phyloP scores from a whole-genome alignment of 1,140 invertebrate genomes.

The Hormaphis cornu region DNA sequence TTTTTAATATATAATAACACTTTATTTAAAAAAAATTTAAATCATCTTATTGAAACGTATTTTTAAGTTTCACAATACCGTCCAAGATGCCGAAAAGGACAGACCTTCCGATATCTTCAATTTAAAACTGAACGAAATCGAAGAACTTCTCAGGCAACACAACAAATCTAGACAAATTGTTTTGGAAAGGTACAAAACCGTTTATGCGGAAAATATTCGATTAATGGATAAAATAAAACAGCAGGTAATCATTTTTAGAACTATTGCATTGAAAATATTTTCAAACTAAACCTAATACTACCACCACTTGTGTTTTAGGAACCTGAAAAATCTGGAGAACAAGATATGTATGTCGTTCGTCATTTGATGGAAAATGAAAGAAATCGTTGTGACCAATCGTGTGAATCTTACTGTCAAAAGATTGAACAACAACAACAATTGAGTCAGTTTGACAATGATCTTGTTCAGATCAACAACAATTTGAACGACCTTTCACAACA shows the following conservation, averaged over 20 bases:
- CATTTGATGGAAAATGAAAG: slow-evolving; percentile 49
- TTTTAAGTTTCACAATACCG: slow-evolving; percentile 2
- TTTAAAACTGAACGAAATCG: background rate
- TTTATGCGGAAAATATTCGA: slow-evolving; percentile 53
- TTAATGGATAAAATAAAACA: slow-evolving; percentile 54
- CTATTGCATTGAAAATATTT: background rate
- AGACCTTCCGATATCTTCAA: background rate
- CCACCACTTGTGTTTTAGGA: slow-evolving; percentile 48
- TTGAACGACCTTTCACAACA: slow-evolving; percentile 58
- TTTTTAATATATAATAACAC: background rate
- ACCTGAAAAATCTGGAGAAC: slow-evolving; percentile 53
- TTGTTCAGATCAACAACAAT: slow-evolving; percentile 62
- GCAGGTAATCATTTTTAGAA: slow-evolving; percentile 45
- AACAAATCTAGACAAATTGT: slow-evolving; percentile 11
- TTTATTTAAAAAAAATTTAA: no score
- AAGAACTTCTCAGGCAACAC: background rate
- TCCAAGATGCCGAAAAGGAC: background rate
- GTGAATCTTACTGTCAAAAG: slow-evolving; percentile 50
- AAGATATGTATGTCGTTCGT: slow-evolving; percentile 61
- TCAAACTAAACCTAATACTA: background rate
- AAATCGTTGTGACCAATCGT: slow-evolving; percentile 51
- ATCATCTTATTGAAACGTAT: background rate
- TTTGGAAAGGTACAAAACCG: slow-evolving; percentile 17
- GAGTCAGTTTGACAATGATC: slow-evolving; percentile 60
- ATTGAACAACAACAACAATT: slow-evolving; percentile 57